A percentile compares a stretch with the other conserved stretches of the same genome.
These are phyloP conservation scores for Xanthia icteritia DNA, from an alignment of 2,888 invertebrate species.

Conservation along the genomic window DNA sequence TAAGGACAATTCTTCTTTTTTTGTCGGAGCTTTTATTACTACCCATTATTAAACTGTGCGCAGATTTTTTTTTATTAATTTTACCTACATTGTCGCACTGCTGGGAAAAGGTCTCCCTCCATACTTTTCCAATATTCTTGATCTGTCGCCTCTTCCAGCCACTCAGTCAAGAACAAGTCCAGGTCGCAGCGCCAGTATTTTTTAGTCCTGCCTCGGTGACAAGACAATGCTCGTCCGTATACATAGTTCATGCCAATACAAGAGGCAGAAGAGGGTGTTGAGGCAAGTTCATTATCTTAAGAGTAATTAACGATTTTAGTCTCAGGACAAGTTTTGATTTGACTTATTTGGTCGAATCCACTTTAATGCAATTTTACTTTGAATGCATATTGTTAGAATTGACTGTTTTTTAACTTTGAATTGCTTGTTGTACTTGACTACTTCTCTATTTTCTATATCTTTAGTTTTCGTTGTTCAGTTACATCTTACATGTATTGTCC, in stretches of 20 bases:
- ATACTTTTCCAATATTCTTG: neutral
- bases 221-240: neutral
- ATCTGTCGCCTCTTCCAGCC: neutral
- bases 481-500: slow-evolving; percentile 3
- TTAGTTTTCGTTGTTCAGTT: slow-evolving; percentile 14
- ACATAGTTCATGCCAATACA: neutral
- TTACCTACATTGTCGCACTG: neutral
- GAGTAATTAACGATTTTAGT: neutral
- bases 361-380: neutral
- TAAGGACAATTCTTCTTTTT: too few relatives aligned
- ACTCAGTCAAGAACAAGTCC: neutral
- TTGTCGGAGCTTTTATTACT: too few relatives aligned
- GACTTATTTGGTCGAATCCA: neutral
- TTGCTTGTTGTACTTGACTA: neutral
- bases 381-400: too few relatives aligned
- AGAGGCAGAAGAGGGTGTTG: neutral
- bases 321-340: neutral
- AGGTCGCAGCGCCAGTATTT: neutral
- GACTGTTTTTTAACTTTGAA: neutral
- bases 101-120: neutral
- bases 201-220: neutral
- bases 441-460: neutral
- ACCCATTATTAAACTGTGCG: neutral
- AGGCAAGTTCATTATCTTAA: neutral
- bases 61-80: neutral